Evolutionary conservation across 2,113 vertebrate genomes (phyloP).

Genomic region (Apeltes quadracus): DNA sequence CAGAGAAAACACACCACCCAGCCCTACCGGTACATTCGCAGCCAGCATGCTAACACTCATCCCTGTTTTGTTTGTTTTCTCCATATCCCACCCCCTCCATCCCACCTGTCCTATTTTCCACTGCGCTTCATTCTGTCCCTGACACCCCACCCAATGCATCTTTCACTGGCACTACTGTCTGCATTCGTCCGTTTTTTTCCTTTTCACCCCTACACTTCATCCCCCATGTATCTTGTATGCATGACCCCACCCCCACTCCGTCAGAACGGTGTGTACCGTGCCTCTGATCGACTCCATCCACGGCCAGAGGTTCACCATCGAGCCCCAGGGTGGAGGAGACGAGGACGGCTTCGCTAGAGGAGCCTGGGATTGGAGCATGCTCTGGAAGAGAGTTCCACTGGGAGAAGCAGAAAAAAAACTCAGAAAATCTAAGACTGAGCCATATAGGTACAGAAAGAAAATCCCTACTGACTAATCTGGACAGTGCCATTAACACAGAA

Average conservation of each 20-base stretch:
- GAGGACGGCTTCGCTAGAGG: slow-evolving; percentile 96
- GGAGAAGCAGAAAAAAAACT: slow-evolving; percentile 88
- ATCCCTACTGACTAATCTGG: slow-evolving; percentile 14
- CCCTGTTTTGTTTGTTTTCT: slow-evolving; percentile 74
- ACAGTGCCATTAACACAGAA: neutral
- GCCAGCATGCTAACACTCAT: slow-evolving; percentile 70
- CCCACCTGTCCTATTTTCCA: slow-evolving; percentile 67
- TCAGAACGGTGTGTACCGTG: slow-evolving; percentile 97
- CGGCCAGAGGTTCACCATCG: slow-evolving; percentile 88
- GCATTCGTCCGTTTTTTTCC: slow-evolving; percentile 24
- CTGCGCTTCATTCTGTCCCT: slow-evolving; percentile 36
- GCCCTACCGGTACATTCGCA: slow-evolving; percentile 92
- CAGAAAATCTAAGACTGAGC: slow-evolving; percentile 95
- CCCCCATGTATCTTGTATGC: slow-evolving; percentile 49
- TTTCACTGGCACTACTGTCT: slow-evolving; percentile 23
- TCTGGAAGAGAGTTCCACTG: slow-evolving; percentile 98
- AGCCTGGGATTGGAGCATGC: slow-evolving; percentile 99
- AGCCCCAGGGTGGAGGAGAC: slow-evolving; percentile 95
- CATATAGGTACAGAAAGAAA: slow-evolving; percentile 91
- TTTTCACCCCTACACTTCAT: slow-evolving; percentile 15
- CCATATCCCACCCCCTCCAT: slow-evolving; percentile 70
- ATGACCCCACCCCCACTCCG: slow-evolving; percentile 58
- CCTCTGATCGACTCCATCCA: slow-evolving; percentile 98
- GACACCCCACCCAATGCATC: slow-evolving; percentile 46
- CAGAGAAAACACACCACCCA: slow-evolving; percentile 92